These are phyloP conservation scores for Spialia ferax DNA, from an alignment of 2,888 invertebrate species.

Conservation along the genomic window DNA sequence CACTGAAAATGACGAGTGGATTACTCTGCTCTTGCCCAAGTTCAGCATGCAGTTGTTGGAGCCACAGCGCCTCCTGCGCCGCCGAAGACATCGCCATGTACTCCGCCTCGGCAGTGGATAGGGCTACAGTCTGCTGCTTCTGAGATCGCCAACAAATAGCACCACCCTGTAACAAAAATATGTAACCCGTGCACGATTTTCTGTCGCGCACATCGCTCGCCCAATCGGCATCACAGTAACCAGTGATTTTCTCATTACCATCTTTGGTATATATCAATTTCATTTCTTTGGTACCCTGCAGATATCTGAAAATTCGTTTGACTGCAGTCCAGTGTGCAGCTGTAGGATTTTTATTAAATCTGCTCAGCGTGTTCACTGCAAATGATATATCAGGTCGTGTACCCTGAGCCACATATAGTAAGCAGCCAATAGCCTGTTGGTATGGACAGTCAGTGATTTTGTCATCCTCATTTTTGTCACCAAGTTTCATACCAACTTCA, in stretches of 20 bases:
- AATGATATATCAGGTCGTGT: slow-evolving; percentile 41
- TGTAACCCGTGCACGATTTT: slow-evolving; percentile 49
- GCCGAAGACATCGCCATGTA: slow-evolving; percentile 44
- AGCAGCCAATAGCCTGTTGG: slow-evolving; percentile 25
- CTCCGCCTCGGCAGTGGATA: slow-evolving; percentile 45
- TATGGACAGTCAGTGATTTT: not conserved
- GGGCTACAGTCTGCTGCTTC: slow-evolving; percentile 41
- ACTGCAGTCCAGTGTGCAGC: slow-evolving; percentile 38
- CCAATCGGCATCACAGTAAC: slow-evolving; percentile 52
- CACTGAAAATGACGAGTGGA: not conserved
- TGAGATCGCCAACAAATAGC: slow-evolving; percentile 47
- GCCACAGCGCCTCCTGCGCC: slow-evolving; percentile 42
- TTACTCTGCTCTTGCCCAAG: slow-evolving; percentile 31
- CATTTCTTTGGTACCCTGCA: slow-evolving; percentile 45
- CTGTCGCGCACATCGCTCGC: slow-evolving; percentile 44
- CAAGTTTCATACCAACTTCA: slow-evolving; percentile 6
- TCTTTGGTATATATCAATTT: slow-evolving; percentile 34
- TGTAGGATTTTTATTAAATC: slow-evolving; percentile 33
- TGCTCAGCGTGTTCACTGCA: slow-evolving; percentile 36
- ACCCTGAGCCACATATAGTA: slow-evolving; percentile 38
- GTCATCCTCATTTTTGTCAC: not conserved
- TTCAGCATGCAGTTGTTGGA: slow-evolving; percentile 44
- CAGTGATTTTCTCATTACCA: slow-evolving; percentile 9
- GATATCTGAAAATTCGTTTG: slow-evolving; percentile 47
- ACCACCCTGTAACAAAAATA: slow-evolving; percentile 48